Conservation (phyloP, 2,797 vertebrate species). For the Sebastolobus alascanus region DNA sequence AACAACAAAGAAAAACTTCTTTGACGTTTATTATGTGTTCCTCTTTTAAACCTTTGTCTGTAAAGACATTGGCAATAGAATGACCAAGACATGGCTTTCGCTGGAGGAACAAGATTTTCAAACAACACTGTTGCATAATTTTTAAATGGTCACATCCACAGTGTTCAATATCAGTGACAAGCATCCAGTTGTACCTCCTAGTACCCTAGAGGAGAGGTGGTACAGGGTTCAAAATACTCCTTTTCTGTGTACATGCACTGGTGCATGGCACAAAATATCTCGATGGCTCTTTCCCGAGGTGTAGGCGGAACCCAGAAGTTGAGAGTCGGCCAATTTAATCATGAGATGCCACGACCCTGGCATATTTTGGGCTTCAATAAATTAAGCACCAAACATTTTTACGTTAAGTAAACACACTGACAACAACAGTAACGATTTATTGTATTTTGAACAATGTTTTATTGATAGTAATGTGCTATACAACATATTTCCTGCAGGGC, state of each 20-base stretch:
- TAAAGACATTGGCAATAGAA: background rate
- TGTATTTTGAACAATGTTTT: background rate
- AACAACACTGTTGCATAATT: background rate
- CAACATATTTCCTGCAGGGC: background rate
- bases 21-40: slow-evolving; percentile 16
- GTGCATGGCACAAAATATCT: background rate
- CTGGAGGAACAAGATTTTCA: background rate
- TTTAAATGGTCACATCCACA: slow-evolving; percentile 5
- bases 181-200: background rate
- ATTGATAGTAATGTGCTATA: background rate
- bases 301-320: no score
- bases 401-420: background rate
- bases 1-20: background rate
- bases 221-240: background rate
- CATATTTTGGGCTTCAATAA: background rate
- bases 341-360: no score
- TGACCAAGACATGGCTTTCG: background rate
- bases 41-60: background rate
- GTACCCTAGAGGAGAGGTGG: background rate
- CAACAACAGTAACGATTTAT: background rate
- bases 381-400: background rate
- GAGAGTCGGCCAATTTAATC: no score
- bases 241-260: background rate
- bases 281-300: no score
- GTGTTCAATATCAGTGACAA: slow-evolving; percentile 8